Evolutionary conservation across 2,797 vertebrate genomes (phyloP), one percentile per base, ranked within the genome.

Genomic region (Yasuhikotakia modesta): DNA sequence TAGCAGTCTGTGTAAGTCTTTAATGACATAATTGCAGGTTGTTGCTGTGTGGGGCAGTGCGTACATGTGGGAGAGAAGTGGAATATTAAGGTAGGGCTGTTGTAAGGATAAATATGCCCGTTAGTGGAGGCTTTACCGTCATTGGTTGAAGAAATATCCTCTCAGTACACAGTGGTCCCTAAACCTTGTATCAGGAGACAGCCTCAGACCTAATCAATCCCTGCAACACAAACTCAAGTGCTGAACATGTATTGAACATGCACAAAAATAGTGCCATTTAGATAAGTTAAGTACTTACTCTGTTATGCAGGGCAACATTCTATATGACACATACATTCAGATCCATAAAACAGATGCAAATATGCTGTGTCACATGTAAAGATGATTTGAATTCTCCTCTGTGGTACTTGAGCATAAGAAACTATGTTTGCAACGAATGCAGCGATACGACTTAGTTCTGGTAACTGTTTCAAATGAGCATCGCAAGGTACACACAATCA

Each of bases 21-120:
- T 92, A 92, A 94, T 94, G 90, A 91, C 87, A 92, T 91, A 93
- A 94, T 93, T 92, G 84, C 86, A 89, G 83, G 91, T 92, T 90
- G 87, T 87, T 74, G 81, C 81, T 87, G 84, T 76, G 79, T 84
- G 73, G 84, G 73, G 72, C 65, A 75, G 80, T 67, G 64, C 69
- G 46, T 82, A 22, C 48, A 52, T 81, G 81, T 74, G 79, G 75
- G 71, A 48, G 75, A 75, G 70, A 21, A 76, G 72, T 66, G 68
- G 67, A 82, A 43, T 61, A 80, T 61, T 65, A 65, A 65, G 75
- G 72, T 76, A 70, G 75, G 76, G 71, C 75, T 82, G 65, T 75
- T 39, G 63, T 80, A 55, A 52, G 75, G 72, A 84, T 87, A 81
- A 86, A 82, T 68, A 68, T 50, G 76, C 81, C 76, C 82, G 79